These are phyloP conservation scores for Clavelina lepadiformis DNA, from an alignment of 23 tunicate genomes.

Conservation along the genomic window DNA sequence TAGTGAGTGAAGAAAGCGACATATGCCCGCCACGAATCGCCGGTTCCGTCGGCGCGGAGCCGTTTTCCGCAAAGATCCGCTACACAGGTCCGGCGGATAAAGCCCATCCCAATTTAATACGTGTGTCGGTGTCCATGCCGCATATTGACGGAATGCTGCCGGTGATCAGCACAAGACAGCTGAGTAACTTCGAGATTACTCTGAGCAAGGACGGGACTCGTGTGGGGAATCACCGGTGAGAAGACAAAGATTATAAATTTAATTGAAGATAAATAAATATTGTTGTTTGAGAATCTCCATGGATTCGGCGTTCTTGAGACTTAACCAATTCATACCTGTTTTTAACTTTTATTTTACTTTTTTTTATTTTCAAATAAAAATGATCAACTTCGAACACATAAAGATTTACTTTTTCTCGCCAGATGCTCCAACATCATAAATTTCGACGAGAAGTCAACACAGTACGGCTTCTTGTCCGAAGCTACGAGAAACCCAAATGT, in stretches of 20 bases:
- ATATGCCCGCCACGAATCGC: conserved; percentile 78
- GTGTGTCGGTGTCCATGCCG: conserved; percentile 80
- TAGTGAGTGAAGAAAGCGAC: conserved; percentile 55
- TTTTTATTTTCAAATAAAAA: no score
- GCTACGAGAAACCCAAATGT: conserved; percentile 55
- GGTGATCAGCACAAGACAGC: conserved; percentile 81
- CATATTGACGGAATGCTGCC: conserved; percentile 97
- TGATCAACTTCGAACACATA: no score
- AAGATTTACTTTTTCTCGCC: neutral
- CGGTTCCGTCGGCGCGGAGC: conserved; percentile 96
- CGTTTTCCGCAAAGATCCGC: conserved; percentile 89
- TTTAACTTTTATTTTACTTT: no score
- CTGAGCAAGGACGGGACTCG: conserved; percentile 78
- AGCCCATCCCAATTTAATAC: conserved; percentile 76
- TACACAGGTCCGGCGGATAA: conserved; percentile 77
- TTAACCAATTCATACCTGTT: no score
- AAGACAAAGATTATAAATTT: no score
- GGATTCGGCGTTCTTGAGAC: no score
- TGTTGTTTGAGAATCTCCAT: no score
- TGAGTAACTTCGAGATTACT: conserved; percentile 90
- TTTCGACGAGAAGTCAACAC: conserved; percentile 68
- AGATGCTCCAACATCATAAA: conserved; percentile 94
- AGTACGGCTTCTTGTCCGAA: conserved; percentile 77
- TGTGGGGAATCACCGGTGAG: conserved; percentile 85
- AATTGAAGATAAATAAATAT: no score